Percentiles rank a stretch among this genome's conserved stretches.
phyloP scores from a whole-genome alignment of 2,888 invertebrate genomes.

The Tenodera sinensis region DNA sequence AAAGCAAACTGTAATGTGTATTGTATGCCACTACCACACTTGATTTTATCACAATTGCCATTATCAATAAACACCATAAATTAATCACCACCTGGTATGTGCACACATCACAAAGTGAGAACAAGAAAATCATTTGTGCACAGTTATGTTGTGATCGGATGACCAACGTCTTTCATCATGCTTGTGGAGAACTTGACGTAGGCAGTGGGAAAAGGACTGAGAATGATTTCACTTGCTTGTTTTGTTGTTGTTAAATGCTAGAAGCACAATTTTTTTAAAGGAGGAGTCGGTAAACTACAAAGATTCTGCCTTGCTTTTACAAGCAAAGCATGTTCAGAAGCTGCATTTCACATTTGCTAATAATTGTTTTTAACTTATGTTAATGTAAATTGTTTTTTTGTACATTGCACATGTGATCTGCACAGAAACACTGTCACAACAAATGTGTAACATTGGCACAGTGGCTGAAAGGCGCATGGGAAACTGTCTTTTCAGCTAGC shows the following conservation, averaged over 20 bases:
- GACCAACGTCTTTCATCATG: slow-evolving; percentile 23
- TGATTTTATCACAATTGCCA: neutral
- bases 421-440: neutral
- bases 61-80: neutral
- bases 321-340: neutral
- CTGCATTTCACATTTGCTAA: neutral
- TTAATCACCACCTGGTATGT: neutral
- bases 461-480: neutral
- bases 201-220: neutral
- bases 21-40: neutral
- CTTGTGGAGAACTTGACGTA: slow-evolving; percentile 5
- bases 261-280: neutral
- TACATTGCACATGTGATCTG: neutral
- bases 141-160: slow-evolving; percentile 7
- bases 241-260: neutral
- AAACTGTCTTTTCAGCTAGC: neutral
- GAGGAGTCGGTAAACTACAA: neutral
- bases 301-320: neutral
- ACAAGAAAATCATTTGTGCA: neutral
- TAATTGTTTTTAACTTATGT: neutral
- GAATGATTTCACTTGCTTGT: neutral
- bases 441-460: neutral
- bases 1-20: neutral
- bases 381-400: neutral
- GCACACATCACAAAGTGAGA: neutral